Conservation (phyloP, 2,113 vertebrate genomes). For the Rhodinocichla rosea region DNA sequence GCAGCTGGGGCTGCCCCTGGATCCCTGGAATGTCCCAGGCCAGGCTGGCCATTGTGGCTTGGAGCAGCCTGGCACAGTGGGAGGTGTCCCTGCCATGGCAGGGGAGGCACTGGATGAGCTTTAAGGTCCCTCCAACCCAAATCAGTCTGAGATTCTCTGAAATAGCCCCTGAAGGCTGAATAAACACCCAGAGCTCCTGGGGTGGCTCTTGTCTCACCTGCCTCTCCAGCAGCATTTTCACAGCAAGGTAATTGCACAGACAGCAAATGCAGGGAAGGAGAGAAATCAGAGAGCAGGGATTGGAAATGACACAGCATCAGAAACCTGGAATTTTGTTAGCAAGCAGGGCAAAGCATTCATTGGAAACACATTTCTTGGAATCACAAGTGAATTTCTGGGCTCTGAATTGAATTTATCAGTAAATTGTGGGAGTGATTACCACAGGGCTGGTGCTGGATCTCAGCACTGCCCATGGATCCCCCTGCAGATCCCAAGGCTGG, state of each 20-base stretch:
- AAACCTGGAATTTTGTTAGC: neutral
- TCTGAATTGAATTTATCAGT: neutral
- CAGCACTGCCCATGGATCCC: neutral
- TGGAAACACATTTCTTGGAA: neutral
- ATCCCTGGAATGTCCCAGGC: neutral
- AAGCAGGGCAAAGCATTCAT: neutral
- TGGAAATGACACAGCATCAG: neutral
- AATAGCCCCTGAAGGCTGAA: neutral
- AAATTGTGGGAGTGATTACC: rapidly evolving
- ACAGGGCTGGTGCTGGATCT: rapidly evolving
- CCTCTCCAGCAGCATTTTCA: neutral
- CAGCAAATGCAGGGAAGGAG: neutral
- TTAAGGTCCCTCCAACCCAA: neutral
- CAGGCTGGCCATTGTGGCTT: neutral
- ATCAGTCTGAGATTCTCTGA: neutral
- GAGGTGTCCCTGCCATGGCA: neutral
- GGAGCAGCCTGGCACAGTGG: rapidly evolving
- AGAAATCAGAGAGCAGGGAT: neutral
- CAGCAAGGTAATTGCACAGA: neutral
- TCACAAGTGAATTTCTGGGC: neutral
- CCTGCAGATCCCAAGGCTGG: neutral
- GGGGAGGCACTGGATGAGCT: rapidly evolving
- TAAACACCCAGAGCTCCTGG: neutral
- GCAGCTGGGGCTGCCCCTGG: neutral
- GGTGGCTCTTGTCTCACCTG: neutral